Evolutionary conservation across 2,797 vertebrate genomes (phyloP).

Genomic region (Pangasius djambal): DNA sequence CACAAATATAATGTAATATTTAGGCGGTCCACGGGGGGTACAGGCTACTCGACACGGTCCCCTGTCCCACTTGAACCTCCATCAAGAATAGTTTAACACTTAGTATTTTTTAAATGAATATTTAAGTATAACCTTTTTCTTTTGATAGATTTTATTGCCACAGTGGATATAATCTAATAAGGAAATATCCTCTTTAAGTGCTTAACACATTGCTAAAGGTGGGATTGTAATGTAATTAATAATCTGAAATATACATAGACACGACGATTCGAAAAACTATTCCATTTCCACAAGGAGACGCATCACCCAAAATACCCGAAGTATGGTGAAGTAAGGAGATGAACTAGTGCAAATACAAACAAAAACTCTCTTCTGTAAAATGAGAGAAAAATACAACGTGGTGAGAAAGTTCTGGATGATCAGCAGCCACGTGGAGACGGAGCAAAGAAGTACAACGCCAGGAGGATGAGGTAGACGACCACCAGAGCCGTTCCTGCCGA

Average conservation of each 20-base stretch:
- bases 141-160: background rate
- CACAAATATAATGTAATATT: background rate
- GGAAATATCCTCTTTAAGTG: background rate
- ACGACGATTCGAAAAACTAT: background rate
- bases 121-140: background rate
- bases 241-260: too few species aligned
- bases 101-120: background rate
- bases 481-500: constrained; percentile 80
- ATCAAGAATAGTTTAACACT: background rate
- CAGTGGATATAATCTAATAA: background rate
- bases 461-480: constrained; percentile 85
- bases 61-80: background rate
- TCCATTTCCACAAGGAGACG: background rate
- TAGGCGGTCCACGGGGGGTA: background rate
- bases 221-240: background rate
- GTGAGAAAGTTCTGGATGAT: constrained; percentile 36
- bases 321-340: background rate
- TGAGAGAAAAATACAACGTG: constrained; percentile 33
- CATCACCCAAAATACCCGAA: background rate
- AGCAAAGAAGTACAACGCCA: constrained; percentile 83
- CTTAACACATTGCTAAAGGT: background rate
- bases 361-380: background rate
- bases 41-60: background rate
- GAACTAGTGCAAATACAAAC: background rate
- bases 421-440: constrained; percentile 82